Base-by-base conservation (phyloP, 2,113 vertebrate genomes). In the Pongo pygmaeus region DNA sequence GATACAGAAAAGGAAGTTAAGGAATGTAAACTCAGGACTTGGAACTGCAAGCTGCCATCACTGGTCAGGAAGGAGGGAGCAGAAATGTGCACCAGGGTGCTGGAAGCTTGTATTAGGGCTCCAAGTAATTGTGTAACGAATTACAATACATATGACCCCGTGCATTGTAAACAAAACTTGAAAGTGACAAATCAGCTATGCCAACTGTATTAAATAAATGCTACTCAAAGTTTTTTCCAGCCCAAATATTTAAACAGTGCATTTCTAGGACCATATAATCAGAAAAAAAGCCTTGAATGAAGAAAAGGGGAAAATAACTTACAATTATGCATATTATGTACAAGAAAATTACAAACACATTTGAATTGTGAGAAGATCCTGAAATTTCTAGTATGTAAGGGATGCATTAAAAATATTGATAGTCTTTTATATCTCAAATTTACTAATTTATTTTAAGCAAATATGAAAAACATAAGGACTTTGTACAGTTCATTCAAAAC, bases 401-500 rank as follows among this genome's bases (percentile, higher is more conserved):
- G 32, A 61, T 77, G 57, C 5, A 35, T 59, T 83, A 67, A 92
- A 92, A 89, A 52, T 78, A 69, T 17, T 69, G 18, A 50, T 38
- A 74, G 25, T 43, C n/a, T 93, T 93, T 69, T 67, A 50, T 35
- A 86, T 69, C 18, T 89, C 35, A 83, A 77, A 89, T 48, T 92
- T 81, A 93, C 14, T 84, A 59, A 64, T 78, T 91, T 92, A 40
- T 52, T 91, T 83, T 77, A 87, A 94, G 61, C 79, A 69, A 92
- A 59, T 55, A 20, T 92, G 46, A 91, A 94, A 84, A 93, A 86
- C 16, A 14, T 69, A 91, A 64, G 22, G 46, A 48, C 43, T 52
- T 67, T 74, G 20, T 3, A n/a, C 11, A 30, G 2, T 69, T 85
- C 43, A 83, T 67, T 74, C 43, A 92, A 85, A 94, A 79, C 30